Evolutionary conservation across 2,113 vertebrate species (phyloP).

Genomic region (Tupaia tana): DNA sequence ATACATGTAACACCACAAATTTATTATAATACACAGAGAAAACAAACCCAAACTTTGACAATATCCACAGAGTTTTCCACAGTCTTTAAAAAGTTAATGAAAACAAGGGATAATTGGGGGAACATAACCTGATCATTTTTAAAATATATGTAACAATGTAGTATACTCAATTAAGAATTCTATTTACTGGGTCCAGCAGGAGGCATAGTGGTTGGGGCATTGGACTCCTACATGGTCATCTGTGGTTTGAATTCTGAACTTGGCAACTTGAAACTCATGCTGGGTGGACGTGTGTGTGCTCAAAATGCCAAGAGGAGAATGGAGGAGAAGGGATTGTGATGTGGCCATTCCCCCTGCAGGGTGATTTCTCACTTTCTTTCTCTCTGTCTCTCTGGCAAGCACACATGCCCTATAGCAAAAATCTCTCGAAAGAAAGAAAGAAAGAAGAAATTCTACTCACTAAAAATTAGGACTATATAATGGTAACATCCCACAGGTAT

Average conservation of each 20-base stretch:
- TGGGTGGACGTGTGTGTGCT: too few relatives aligned
- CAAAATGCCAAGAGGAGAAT: too few relatives aligned
- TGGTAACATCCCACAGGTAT: background rate
- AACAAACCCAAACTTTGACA: conserved; percentile 49
- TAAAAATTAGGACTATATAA: conserved; percentile 23
- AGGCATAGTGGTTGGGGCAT: too few relatives aligned
- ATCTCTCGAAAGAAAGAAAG: too few relatives aligned
- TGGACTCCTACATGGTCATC: too few relatives aligned
- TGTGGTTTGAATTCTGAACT: too few relatives aligned
- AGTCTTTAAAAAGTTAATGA: conserved; percentile 59
- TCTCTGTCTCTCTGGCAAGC: too few relatives aligned
- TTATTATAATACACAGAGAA: conserved; percentile 70
- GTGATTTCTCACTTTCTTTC: too few relatives aligned
- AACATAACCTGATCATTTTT: conserved; percentile 6
- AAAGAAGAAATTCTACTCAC: background rate
- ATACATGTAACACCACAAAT: conserved; percentile 18
- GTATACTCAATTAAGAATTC: conserved; percentile 33
- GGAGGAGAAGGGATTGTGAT: too few relatives aligned
- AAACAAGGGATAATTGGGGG: conserved; percentile 50
- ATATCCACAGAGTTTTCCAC: conserved; percentile 27
- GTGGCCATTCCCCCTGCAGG: too few relatives aligned
- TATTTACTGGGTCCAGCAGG: background rate
- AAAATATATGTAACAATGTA: conserved; percentile 47
- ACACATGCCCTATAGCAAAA: too few relatives aligned
- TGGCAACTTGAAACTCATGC: too few relatives aligned